Base-by-base conservation (phyloP, 2,888 invertebrate genomes). In the Mesochorus sp. region DNA sequence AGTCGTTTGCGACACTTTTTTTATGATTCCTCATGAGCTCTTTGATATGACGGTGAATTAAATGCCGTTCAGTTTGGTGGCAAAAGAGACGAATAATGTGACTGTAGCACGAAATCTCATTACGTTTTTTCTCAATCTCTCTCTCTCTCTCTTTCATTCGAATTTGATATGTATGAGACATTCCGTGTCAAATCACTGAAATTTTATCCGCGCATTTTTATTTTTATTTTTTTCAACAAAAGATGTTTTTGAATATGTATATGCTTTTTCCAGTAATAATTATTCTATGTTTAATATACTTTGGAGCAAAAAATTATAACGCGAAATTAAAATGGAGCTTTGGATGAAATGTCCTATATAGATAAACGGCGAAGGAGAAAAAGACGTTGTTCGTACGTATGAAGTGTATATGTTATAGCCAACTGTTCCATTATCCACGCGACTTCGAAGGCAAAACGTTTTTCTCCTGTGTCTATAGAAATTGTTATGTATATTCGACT, bases 401-500 rank as follows among this genome's bases (percentile, higher is more conserved):
- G 12, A 42, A 55, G 14, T 44, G n/a, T 34, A 21, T 39, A 59
- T 17, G 6, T 51, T 39, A 17, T 17, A 62, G 28, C 28, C 31
- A 34, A 44, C 57, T 51, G 31, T 59, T 64, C 64, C 51, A 70
- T 76, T 71, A 66, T 66, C 76, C 68, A 59, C 55, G n/a, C n/a
- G 68, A 34, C 42, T 76, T 42, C 28, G 42, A 55, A 14, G 42
- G 51, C 26, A 26, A 42, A 76, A 67, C 28, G 49, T 53, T 71
- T 19, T 21, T 59, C 17, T 24, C 19, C 47, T 17, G 28, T 26
- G 5, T 57, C 24, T 31, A 47, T 14, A 57, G 14, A 37, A 6
- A 24, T 51, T 19, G 31, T 17, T 47, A 62, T 51, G 17, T 34
- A 17, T 49, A 12, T 49, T 17, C 12, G n/a, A 42, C 14, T 42